phyloP scores from a whole-genome alignment of 2,888 invertebrate species.

The Dinocampus coccinellae region DNA sequence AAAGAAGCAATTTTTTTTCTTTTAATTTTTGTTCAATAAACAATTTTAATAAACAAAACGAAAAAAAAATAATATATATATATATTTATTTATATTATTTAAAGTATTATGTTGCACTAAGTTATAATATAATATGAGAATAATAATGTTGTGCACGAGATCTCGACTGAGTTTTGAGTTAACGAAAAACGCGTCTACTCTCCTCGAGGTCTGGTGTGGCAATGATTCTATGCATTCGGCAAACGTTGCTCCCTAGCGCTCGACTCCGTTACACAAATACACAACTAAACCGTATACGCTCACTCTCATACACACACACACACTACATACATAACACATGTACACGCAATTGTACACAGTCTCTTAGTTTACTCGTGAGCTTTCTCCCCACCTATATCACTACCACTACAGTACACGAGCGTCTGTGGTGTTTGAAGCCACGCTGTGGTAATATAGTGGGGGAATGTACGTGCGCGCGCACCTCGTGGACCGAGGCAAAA shows the following conservation, averaged over 20 bases:
- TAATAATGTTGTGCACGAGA: slow-evolving; percentile 46
- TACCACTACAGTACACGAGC: slow-evolving; percentile 39
- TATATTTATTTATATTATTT: too few relatives aligned
- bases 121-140: slow-evolving; percentile 5
- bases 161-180: slow-evolving; percentile 63
- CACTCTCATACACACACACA: slow-evolving; percentile 29
- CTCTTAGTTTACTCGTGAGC: slow-evolving; percentile 15
- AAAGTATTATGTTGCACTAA: background rate
- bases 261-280: slow-evolving; percentile 33
- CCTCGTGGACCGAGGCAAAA: slow-evolving; percentile 36
- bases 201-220: slow-evolving; percentile 67
- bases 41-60: background rate
- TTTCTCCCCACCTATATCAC: slow-evolving; percentile 14
- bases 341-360: slow-evolving; percentile 33
- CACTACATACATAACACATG: background rate
- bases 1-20: background rate
- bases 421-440: slow-evolving; percentile 29
- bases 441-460: slow-evolving; percentile 21
- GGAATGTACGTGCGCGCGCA: slow-evolving; percentile 44
- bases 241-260: slow-evolving; percentile 57
- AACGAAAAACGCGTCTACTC: slow-evolving; percentile 64
- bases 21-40: background rate
- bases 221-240: slow-evolving; percentile 64
- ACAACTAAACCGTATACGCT: too few relatives aligned
- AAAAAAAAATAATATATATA: background rate